These are phyloP conservation scores for Drosophila aldrichi DNA, from an alignment of 2,888 invertebrate species.

Conservation along the genomic window DNA sequence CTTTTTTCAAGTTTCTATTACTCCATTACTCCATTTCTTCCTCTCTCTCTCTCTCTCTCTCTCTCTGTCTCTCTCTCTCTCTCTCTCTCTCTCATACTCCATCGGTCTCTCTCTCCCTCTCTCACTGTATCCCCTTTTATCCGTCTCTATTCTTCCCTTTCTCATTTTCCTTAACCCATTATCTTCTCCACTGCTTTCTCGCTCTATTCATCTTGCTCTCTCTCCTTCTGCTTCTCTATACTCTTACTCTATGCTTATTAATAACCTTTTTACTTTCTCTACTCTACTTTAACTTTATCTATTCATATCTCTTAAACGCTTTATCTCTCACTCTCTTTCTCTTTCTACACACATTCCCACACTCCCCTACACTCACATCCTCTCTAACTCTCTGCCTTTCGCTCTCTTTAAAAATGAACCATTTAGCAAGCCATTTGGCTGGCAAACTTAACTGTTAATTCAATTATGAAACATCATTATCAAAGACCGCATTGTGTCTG, in stretches of 20 bases:
- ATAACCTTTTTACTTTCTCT: neutral
- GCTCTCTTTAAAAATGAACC: constrained; percentile 1
- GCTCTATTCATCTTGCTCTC: neutral
- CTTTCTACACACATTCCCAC: too few relatives aligned
- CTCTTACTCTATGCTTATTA: fast-evolving
- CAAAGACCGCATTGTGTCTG: constrained; percentile 47
- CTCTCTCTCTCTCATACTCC: too few relatives aligned
- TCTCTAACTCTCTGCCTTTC: neutral
- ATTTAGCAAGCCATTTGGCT: constrained; percentile 13
- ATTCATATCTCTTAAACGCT: neutral
- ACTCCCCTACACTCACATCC: too few relatives aligned
- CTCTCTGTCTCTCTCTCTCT: too few relatives aligned
- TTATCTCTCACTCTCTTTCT: neutral
- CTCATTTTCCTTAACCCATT: neutral
- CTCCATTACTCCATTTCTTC: too few relatives aligned
- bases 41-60: too few relatives aligned
- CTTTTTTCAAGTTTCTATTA: too few relatives aligned
- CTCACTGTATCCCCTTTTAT: neutral
- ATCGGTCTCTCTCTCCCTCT: too few relatives aligned
- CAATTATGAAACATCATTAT: constrained; percentile 74
- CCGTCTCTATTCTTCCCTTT: neutral
- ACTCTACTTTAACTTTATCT: too few relatives aligned
- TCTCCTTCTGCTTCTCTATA: too few relatives aligned
- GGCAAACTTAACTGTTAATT: constrained; percentile 60
- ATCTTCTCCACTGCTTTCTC: neutral